phyloP scores from a whole-genome alignment of 2,113 vertebrate genomes.

The Ciconia boyciana region DNA sequence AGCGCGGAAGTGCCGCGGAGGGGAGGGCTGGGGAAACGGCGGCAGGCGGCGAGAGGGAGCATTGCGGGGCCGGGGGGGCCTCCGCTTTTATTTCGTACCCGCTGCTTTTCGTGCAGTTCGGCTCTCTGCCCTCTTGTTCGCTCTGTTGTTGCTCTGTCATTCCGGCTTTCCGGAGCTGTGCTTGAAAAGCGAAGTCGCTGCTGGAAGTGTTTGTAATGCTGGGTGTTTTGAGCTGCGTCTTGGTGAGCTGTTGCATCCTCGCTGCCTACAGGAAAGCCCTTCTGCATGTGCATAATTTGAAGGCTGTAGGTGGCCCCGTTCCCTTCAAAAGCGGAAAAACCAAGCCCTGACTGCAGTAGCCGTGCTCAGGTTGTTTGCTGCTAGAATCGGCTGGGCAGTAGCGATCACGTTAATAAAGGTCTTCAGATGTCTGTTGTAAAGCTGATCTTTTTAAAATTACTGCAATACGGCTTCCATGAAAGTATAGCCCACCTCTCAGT shows the following conservation, averaged over 20 bases:
- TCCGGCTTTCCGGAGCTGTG: rapidly evolving
- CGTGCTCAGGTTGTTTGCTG: not conserved
- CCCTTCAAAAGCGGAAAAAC: not conserved
- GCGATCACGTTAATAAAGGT: not conserved
- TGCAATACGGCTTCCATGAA: rapidly evolving
- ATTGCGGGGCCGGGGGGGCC: too few species aligned
- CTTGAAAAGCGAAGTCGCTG: not conserved
- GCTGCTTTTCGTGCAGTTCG: rapidly evolving
- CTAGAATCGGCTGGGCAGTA: not conserved
- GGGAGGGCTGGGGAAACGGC: not conserved
- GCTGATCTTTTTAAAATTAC: not conserved
- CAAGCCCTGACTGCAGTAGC: not conserved
- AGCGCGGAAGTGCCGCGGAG: too few species aligned
- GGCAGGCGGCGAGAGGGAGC: too few species aligned
- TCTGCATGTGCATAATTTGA: rapidly evolving
- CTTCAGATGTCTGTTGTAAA: rapidly evolving
- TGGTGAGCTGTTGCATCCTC: rapidly evolving
- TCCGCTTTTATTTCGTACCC: rapidly evolving
- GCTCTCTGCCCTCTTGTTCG: not conserved
- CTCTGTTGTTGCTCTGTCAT: rapidly evolving
- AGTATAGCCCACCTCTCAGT: too few species aligned
- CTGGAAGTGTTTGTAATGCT: rapidly evolving
- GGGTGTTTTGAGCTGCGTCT: rapidly evolving
- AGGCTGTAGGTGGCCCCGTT: too few species aligned
- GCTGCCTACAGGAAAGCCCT: rapidly evolving